Base-by-base conservation (phyloP, 2,797 vertebrate genomes). In the Takifugu rubripes region DNA sequence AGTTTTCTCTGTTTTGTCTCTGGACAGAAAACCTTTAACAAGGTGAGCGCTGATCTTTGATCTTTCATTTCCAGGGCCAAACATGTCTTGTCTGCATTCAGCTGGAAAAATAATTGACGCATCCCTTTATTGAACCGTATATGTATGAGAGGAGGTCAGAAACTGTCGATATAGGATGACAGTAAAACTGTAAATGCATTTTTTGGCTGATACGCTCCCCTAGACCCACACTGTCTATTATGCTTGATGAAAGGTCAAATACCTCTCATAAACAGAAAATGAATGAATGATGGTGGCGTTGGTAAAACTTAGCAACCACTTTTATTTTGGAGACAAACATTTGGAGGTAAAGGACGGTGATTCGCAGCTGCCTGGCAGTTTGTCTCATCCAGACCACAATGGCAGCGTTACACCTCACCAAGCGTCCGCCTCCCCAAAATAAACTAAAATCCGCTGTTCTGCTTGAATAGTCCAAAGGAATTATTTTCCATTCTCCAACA, bases 241-340 rank as follows among this genome's bases (percentile, higher is more conserved):
- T 26, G 7, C 46, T 44, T 43, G 8, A 10, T 17, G 49, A 49
- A 57, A 14, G 25, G 42, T 9, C 12, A 29, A 17, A 56, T 54
- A 40, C 33, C 7, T 71, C 17, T 29, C 50, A 50, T 64, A 53
- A 62, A 72, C 67, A 65, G 61, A 44, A 10, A 44, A 29, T n/a
- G 40, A 24, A 64, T 56, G 49, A 54, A 74, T 50, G 60, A 63
- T 31, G 53, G 54, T 51, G 14, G 60, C 44, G 25, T 50, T 46
- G 42, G 11, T 17, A 55, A 63, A 49, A 47, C 76, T 59, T 70
- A 75, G 76, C 78, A 80, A 78, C 74, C 54, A 8, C 3, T 12
- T 60, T 45, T 81, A 68, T 79, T 78, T 66, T 74, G 65, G 61
- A 77, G 61, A 75, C 56, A 72, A 78, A 78, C 77, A 73, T 6